Conservation (phyloP, 2,797 vertebrate genomes). For the Chaetophractus vellerosus region DNA sequence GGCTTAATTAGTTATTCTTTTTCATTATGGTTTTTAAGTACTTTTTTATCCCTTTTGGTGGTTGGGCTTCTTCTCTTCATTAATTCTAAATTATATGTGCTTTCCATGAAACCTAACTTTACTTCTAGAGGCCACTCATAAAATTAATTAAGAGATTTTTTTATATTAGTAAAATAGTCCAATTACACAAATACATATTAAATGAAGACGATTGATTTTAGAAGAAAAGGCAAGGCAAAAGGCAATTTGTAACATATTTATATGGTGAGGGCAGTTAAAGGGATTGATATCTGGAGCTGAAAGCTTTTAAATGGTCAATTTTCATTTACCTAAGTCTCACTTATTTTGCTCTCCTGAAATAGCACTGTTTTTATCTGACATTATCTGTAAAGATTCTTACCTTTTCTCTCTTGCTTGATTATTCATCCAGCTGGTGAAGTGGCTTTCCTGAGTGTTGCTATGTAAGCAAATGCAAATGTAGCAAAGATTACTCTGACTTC, state of each 20-base stretch:
- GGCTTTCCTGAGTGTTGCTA: not conserved
- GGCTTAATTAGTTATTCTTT: not conserved
- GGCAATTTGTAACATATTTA: slow-evolving; percentile 14
- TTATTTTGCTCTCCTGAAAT: not conserved
- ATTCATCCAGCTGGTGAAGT: not conserved
- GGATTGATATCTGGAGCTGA: not conserved
- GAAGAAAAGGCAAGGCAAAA: not conserved
- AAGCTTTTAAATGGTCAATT: not conserved
- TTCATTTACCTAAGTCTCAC: not conserved
- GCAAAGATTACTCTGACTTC: not conserved
- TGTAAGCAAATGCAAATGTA: not conserved
- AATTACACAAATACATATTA: slow-evolving; percentile 22
- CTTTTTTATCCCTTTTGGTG: not conserved
- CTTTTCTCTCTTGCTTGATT: slow-evolving; percentile 3
- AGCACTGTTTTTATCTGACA: not conserved
- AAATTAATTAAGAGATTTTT: slow-evolving; percentile 50
- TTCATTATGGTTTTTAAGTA: not conserved
- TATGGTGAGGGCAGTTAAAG: not conserved
- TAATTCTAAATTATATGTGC: slow-evolving; percentile 27
- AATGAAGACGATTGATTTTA: slow-evolving; percentile 34
- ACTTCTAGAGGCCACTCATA: slow-evolving; percentile 38
- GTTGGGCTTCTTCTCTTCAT: slow-evolving; percentile 21
- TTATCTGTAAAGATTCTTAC: not conserved
- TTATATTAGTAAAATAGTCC: not conserved
- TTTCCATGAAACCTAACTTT: slow-evolving; percentile 47